Conservation (phyloP, 2,797 vertebrate species). For the Epinephelus awoara region DNA sequence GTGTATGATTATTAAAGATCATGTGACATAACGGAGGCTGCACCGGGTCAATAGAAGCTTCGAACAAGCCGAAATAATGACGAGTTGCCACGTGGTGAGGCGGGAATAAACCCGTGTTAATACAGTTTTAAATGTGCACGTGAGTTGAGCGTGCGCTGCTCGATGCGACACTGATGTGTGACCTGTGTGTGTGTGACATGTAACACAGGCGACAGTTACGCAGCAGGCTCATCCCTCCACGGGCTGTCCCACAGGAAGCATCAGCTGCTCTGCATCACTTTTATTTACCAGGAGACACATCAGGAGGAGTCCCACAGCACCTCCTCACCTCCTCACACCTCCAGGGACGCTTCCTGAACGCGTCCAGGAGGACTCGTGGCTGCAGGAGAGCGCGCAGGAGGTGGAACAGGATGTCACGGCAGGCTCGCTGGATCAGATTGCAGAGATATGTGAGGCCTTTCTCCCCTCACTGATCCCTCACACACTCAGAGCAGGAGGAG, state of each 20-base stretch:
- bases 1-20: background rate
- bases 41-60: background rate
- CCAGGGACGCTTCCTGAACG: background rate
- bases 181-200: background rate
- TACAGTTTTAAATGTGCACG: background rate
- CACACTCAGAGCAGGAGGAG: background rate
- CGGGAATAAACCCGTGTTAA: background rate
- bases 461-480: background rate
- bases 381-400: background rate
- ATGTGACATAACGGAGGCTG: background rate
- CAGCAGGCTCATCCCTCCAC: background rate
- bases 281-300: background rate
- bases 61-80: conserved; percentile 10
- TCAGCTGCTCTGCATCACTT: conserved; percentile 36
- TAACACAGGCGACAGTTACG: background rate
- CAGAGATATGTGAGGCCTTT: background rate
- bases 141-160: background rate
- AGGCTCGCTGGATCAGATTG: background rate
- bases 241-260: conserved; percentile 35
- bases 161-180: fast-evolving
- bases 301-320: no score
- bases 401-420: conserved; percentile 13
- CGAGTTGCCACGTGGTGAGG: conserved; percentile 40
- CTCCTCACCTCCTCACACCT: no score
- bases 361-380: no score